Base-by-base conservation (phyloP, 2,888 invertebrate species). In the Belgica antarctica region DNA sequence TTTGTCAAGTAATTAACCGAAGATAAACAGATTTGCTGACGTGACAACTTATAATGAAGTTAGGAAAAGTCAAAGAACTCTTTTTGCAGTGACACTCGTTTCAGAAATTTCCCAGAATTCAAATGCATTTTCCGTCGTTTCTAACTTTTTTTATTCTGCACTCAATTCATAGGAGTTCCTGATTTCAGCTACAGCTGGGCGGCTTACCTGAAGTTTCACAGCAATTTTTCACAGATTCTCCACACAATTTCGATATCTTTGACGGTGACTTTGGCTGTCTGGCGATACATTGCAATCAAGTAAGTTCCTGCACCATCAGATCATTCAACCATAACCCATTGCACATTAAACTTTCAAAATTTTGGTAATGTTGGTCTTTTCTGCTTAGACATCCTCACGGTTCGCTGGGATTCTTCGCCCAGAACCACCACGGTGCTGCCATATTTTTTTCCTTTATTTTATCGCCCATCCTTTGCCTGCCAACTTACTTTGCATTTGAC, bases 221-320 rank as follows among this genome's bases (percentile, higher is more conserved):
- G 92, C 27, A 89, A 92, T 76, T 94, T 94, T 78, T 88, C 91
- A 24, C 94, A 95, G 79, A 88, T 90, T 22, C 87, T 89, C 76
- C 92, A 92, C 78, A 95, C 96, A 1, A 91, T 95, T 73, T 93
- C 95, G 1, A 95, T 95, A 73, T 95, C 93, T 87, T 80, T 96
- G 74, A 96, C 96, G 0, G 90, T 96, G 1, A 90, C 92, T 0
- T 80, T 97, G 72, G 96, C 96, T 0, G 89, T 96, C 8, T 97
- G 96, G 92, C 84, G 96, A 2, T 95, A 92, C 77, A 86, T 94
- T 63, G 70, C 70, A n/a, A 70, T 70, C 15, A 70, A 70, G 70
- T 70, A 46, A 70, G 70, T 41, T 34, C n/a, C n/a, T n/a, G n/a
- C n/a, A n/a, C n/a, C n/a, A n/a, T n/a, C n/a, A n/a, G n/a, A n/a